These are phyloP conservation scores for Pelobates fuscus DNA, from an alignment of 2,113 vertebrate genomes.

Conservation along the genomic window DNA sequence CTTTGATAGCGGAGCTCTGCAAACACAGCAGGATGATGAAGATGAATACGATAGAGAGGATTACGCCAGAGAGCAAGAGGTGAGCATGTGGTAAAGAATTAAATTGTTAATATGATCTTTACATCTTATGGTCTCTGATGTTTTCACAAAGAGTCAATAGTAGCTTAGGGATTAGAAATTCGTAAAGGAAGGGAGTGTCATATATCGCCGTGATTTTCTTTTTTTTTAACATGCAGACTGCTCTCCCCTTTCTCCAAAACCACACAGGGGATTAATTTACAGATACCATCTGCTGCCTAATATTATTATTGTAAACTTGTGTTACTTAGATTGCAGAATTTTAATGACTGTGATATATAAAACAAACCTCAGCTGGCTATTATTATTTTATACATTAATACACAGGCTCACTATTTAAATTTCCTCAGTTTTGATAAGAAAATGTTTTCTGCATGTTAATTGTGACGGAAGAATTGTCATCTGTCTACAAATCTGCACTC, in stretches of 20 bases:
- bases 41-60: constrained; percentile 75
- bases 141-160: not conserved
- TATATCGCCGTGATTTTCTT: not conserved
- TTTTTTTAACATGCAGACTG: not conserved
- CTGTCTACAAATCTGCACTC: no score
- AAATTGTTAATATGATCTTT: not conserved
- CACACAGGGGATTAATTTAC: not conserved
- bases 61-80: constrained; percentile 77
- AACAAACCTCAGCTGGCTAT: no score
- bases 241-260: not conserved
- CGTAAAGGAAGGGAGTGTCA: not conserved
- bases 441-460: no score
- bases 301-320: not conserved
- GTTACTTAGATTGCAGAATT: not conserved
- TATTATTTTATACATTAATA: no score
- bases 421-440: no score
- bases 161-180: not conserved
- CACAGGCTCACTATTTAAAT: no score
- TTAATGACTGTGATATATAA: not conserved
- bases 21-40: constrained; percentile 71
- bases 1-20: constrained; percentile 71
- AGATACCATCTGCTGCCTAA: constrained; percentile 7
- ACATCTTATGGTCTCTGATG: not conserved
- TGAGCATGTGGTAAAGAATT: constrained; percentile 49
- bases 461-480: no score